These are phyloP conservation scores for Agrotis puta DNA, from an alignment of 2,888 invertebrate genomes.

Conservation along the genomic window DNA sequence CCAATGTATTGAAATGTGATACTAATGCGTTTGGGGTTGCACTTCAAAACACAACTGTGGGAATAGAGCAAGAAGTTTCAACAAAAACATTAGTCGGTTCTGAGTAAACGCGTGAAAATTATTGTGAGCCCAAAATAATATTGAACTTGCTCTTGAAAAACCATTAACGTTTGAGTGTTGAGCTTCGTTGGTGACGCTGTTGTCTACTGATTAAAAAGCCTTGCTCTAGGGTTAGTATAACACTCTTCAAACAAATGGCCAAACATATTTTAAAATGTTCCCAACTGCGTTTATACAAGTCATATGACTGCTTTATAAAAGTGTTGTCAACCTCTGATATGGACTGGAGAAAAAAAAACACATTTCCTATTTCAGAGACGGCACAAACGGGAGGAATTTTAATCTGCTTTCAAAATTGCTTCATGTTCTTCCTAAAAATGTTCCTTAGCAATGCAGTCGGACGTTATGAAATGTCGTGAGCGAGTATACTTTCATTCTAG, in stretches of 20 bases:
- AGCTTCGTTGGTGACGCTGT: constrained; percentile 68
- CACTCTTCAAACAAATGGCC: constrained; percentile 51
- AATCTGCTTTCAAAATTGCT: constrained; percentile 63
- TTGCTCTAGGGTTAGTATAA: constrained; percentile 58
- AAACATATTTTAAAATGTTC: constrained; percentile 39
- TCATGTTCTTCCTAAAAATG: constrained; percentile 50
- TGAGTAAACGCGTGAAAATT: constrained; percentile 86
- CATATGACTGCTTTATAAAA: constrained; percentile 8
- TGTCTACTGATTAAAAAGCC: constrained; percentile 74
- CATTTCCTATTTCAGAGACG: constrained; percentile 48
- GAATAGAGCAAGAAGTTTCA: constrained; percentile 77
- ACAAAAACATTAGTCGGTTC: constrained; percentile 83
- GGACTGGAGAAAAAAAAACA: constrained; percentile 50
- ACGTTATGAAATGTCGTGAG: constrained; percentile 33
- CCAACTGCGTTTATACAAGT: background rate
- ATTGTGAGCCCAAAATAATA: constrained; percentile 89
- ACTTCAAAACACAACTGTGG: constrained; percentile 74
- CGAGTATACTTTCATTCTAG: constrained; percentile 23
- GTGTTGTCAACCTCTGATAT: constrained; percentile 40
- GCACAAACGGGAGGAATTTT: constrained; percentile 52
- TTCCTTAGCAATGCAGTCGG: constrained; percentile 32
- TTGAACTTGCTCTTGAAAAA: constrained; percentile 86
- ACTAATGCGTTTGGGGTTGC: constrained; percentile 65
- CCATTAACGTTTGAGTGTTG: constrained; percentile 84
- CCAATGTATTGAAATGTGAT: constrained; percentile 66